Conservation (phyloP, 2,113 vertebrate genomes). For the Ardeotis arabs region DNA sequence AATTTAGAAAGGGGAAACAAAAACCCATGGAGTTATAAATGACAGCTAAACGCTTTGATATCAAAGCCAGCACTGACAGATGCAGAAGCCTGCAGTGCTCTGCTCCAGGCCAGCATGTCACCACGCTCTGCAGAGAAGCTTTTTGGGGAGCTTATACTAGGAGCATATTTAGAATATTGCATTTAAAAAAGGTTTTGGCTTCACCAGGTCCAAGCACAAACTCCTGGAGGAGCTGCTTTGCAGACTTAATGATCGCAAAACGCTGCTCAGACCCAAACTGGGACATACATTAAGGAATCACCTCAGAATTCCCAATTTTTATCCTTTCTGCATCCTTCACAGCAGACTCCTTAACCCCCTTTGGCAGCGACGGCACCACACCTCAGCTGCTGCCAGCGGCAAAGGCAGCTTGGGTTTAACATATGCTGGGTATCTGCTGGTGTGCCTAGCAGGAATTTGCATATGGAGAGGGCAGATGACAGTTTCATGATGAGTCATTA, state of each 20-base stretch:
- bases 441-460: background rate
- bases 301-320: background rate
- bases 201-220: background rate
- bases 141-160: background rate
- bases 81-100: background rate
- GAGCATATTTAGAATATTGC: background rate
- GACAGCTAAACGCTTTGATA: slow-evolving; percentile 20
- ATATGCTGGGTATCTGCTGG: background rate
- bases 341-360: rapidly evolving
- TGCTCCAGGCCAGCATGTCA: background rate
- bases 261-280: rapidly evolving
- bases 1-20: background rate
- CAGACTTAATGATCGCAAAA: background rate
- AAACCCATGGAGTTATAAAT: background rate
- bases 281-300: background rate
- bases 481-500: background rate
- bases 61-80: slow-evolving; percentile 38
- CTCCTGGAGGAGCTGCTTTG: background rate
- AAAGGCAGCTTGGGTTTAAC: background rate
- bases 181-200: background rate
- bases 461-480: background rate
- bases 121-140: background rate
- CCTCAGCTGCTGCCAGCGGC: background rate
- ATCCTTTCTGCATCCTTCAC: background rate
- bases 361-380: rapidly evolving